These are phyloP conservation scores for Sebastes paucispinis DNA, from an alignment of 2,797 vertebrate species.

Conservation along the genomic window DNA sequence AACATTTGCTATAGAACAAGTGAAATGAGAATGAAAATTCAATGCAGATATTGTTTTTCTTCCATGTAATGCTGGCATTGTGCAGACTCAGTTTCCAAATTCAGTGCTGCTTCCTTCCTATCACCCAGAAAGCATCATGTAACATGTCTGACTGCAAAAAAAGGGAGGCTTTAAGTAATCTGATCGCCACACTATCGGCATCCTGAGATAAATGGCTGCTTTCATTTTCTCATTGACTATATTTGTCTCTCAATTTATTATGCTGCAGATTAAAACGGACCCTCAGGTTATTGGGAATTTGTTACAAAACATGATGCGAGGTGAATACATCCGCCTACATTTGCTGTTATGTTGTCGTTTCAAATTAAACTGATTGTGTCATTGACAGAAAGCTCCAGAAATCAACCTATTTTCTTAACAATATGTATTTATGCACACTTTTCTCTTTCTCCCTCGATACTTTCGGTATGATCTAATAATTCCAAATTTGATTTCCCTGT, in stretches of 20 bases:
- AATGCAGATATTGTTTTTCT: not conserved
- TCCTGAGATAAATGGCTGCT: conserved; percentile 37
- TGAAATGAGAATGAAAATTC: not conserved
- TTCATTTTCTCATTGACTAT: conserved; percentile 35
- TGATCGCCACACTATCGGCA: conserved; percentile 37
- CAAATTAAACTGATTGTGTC: not conserved
- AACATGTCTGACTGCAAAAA: conserved; percentile 35
- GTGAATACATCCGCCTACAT: not conserved
- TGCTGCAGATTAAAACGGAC: conserved; percentile 5
- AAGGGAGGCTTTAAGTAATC: conserved; percentile 46
- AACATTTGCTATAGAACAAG: not conserved
- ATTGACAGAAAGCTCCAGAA: conserved; percentile 40
- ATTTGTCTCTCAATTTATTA: conserved; percentile 23
- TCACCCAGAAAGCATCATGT: conserved; percentile 36
- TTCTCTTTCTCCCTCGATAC: conserved; percentile 57
- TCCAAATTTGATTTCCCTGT: conserved; percentile 83
- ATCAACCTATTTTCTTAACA: conserved; percentile 65
- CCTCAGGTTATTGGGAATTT: not conserved
- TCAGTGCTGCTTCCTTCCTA: conserved; percentile 5
- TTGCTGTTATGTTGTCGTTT: not conserved
- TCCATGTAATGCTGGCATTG: not conserved
- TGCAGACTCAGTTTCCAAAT: not conserved
- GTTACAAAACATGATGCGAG: not conserved
- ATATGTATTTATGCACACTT: conserved; percentile 72
- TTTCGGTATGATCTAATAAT: conserved; percentile 73